Base-by-base conservation (phyloP, 2,113 vertebrate genomes). In the Numida meleagris region DNA sequence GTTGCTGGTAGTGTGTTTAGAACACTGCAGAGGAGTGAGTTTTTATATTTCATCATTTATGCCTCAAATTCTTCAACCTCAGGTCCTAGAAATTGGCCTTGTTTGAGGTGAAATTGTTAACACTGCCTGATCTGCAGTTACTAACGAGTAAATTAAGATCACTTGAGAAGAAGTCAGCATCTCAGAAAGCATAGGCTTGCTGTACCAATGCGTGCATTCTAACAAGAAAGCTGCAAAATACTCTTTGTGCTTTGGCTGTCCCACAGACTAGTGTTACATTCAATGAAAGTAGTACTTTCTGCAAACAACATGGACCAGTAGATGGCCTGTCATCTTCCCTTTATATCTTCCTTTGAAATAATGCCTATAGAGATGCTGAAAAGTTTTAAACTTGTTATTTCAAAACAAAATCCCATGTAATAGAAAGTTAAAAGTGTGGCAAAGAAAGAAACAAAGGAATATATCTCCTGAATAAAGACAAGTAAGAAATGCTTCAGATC, bases 121-220 rank as follows among this genome's bases (percentile, higher is more conserved):
- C 0, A 38, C 2, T 50, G 2, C 2, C 42, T 88, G 12, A 70
- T 5, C 34, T 42, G 33, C 6, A 38, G 21, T 55, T 73, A 77
- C 5, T 36, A 14, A 2, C 29, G 16, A 74, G 20, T 2, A 83
- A 86, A 80, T 19, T 43, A 33, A 45, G 5, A 17, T 10, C 12
- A 46, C 8, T 46, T n/a, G 10, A 80, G 31, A 81, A 10, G 14
- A 80, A 86, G 9, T 19, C 12, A 57, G 38, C 67, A 68, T 8
- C 13, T 75, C 19, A 75, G 42, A 72, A 80, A 9, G 5, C 14
- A 20, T 2, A 80, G 17, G 5, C 13, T 14, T 81, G 7, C 5
- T 67, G 61, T 58, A 63, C 21, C 59, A 19, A 45, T 27, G 1
- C 1, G 0, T 61, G 10, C 1, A 1, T 3, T 3, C 36, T 75